Conservation (phyloP, 2,113 vertebrate species). For the Camelus bactrianus region DNA sequence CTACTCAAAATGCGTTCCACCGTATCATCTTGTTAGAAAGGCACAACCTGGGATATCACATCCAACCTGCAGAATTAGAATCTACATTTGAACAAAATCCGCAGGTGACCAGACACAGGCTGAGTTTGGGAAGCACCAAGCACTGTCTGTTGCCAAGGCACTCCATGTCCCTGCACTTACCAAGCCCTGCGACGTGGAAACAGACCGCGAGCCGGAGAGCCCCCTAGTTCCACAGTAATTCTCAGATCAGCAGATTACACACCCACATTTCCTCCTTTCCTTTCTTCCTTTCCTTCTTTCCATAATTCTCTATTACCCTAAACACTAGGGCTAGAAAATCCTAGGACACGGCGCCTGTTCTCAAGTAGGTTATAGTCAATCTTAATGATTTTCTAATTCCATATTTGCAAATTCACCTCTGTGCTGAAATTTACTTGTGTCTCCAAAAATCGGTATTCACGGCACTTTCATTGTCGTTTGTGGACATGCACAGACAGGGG, state of each 20-base stretch:
- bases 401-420: neutral
- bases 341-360: neutral
- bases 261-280: neutral
- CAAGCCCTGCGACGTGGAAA: rapidly evolving
- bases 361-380: neutral
- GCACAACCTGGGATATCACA: neutral
- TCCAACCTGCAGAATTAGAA: neutral
- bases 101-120: neutral
- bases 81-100: neutral
- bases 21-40: neutral
- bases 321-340: neutral
- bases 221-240: neutral
- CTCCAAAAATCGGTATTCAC: neutral
- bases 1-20: neutral
- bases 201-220: neutral
- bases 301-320: no score
- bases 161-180: no score
- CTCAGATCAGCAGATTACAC: neutral
- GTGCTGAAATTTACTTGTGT: neutral
- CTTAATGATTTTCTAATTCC: neutral
- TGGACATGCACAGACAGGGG: no score
- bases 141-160: neutral
- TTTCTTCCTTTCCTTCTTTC: neutral
- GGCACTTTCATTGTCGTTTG: neutral
- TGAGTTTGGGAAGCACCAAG: neutral